A percentile compares a stretch with the other conserved stretches of the same genome.
Conservation (phyloP, 2,113 vertebrate species). For the Malaclemys terrapin region DNA sequence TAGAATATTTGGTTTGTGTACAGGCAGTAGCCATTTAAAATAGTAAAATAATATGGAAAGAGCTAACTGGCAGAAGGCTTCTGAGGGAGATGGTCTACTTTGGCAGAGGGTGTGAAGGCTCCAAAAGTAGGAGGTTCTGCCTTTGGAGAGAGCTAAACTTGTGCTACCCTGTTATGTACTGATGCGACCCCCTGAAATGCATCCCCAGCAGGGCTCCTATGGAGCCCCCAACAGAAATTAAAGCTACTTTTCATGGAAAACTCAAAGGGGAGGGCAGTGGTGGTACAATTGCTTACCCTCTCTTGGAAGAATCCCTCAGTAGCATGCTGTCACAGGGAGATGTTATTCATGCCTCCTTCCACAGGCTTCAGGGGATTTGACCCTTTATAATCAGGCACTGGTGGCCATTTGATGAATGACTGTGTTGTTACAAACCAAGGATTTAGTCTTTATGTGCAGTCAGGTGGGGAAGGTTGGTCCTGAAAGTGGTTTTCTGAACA, state of each 20-base stretch:
- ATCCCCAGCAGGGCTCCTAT: neutral
- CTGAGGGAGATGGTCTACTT: neutral
- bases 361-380: neutral
- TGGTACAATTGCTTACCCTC: too few relatives aligned
- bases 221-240: neutral
- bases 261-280: too few relatives aligned
- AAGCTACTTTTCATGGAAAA: too few relatives aligned
- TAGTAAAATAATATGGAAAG: neutral
- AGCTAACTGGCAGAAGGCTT: rapidly evolving
- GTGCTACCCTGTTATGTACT: rapidly evolving
- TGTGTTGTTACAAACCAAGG: neutral
- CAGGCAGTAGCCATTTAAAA: neutral
- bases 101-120: neutral
- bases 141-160: neutral
- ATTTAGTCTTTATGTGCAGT: neutral
- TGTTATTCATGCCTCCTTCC: neutral
- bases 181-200: too few relatives aligned
- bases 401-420: neutral
- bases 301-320: too few relatives aligned
- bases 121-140: rapidly evolving
- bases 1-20: neutral
- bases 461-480: neutral
- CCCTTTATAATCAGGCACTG: neutral
- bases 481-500: neutral
- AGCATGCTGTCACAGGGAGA: too few relatives aligned